Evolutionary conservation across 2,888 invertebrate genomes (phyloP).

Genomic region (Tillus elongatus): DNA sequence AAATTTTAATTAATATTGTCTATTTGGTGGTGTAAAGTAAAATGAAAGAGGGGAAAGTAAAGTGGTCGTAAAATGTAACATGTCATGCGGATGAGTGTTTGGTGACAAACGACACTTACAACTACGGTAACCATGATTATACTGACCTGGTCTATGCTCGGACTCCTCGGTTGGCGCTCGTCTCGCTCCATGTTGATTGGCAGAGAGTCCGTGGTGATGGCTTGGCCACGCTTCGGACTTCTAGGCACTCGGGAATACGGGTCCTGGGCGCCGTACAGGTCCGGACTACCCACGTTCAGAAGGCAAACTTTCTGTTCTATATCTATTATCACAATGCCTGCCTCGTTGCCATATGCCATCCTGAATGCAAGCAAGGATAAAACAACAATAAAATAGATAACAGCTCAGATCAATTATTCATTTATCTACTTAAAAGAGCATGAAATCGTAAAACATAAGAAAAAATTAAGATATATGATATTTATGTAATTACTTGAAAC

Average conservation of each 20-base stretch:
- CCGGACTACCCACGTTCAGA: conserved; percentile 79
- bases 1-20: no score
- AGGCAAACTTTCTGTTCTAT: conserved; percentile 83
- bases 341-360: conserved; percentile 95
- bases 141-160: conserved; percentile 87
- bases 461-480: background rate
- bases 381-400: conserved; percentile 7
- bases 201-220: conserved; percentile 41
- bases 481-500: background rate
- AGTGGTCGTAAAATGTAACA: no score
- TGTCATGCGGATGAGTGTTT: conserved; percentile 13
- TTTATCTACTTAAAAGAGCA: background rate
- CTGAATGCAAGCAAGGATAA: conserved; percentile 50
- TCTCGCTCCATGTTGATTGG: conserved; percentile 33
- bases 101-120: no score
- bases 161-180: conserved; percentile 62
- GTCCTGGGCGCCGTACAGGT: conserved; percentile 83
- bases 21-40: no score
- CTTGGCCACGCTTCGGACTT: conserved; percentile 40
- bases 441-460: background rate
- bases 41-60: no score
- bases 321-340: conserved; percentile 91
- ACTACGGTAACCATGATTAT: no score
- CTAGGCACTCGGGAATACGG: conserved; percentile 62
- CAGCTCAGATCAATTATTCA: background rate